Evolutionary conservation across 35 echinoderm and acorn worm genomes (phyloP).

Genomic region (Apostichopus californicus): DNA sequence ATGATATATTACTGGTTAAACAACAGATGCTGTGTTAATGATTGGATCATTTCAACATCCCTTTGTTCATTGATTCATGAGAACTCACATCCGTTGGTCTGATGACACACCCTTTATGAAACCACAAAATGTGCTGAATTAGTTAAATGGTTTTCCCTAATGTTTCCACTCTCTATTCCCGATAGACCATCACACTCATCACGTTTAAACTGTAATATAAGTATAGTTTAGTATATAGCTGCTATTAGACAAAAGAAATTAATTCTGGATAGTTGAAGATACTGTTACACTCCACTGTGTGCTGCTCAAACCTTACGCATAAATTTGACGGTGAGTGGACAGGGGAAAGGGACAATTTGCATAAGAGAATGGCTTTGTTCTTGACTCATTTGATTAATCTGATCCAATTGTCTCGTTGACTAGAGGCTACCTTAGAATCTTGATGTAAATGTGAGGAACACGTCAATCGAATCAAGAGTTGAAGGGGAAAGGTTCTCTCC

Average conservation of each 20-base stretch:
- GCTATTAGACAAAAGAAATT: not conserved
- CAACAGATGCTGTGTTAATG: not conserved
- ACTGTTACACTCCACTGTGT: not conserved
- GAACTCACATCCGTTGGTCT: not conserved
- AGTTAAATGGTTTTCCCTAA: not conserved
- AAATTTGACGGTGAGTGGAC: not conserved
- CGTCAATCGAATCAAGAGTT: not conserved
- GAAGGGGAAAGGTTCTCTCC: not conserved
- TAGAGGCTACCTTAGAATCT: not conserved
- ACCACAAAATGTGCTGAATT: not conserved
- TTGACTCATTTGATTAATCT: not conserved
- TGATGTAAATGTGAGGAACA: not conserved
- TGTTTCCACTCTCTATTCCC: not conserved
- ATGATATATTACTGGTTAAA: not conserved
- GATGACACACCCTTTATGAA: not conserved
- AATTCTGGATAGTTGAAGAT: not conserved
- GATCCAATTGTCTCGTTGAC: not conserved
- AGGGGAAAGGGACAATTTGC: not conserved
- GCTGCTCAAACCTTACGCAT: not conserved
- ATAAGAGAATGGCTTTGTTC: not conserved
- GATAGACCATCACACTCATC: not conserved
- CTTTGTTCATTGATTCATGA: constrained; percentile 4
- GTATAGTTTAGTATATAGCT: too few relatives aligned
- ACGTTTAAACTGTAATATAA: too few relatives aligned
- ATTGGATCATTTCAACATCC: not conserved